Base-by-base conservation (phyloP, 64 coral and sea anemone genomes). In the Acropora yongei region DNA sequence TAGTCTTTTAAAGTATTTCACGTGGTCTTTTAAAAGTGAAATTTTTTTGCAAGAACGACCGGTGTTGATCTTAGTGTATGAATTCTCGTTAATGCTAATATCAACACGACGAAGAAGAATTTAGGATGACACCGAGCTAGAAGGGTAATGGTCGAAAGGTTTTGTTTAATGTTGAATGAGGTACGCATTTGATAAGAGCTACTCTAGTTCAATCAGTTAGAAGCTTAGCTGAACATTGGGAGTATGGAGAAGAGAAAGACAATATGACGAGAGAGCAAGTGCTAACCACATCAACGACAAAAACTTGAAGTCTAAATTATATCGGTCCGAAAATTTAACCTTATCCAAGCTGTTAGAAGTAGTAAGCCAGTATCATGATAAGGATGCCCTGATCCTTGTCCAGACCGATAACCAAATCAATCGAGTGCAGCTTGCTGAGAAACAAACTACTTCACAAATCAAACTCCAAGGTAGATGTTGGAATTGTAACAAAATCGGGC, bases 381-480 rank as follows among this genome's bases (percentile, higher is more conserved):
- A 89, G 14, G 74, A 78, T 5, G 76, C 88, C 10, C 75, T 78
- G 3, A 67, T 89, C 13, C 74, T 89, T 61, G 0, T 60, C 8
- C 80, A 50, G 2, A 14, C 57, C 6, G 88, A 72, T 76, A 78
- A 9, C 76, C 73, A 67, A 68, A 50, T 61, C 12, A 90, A 72
- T 57, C 53, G 57, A 67, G 88, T 80, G 4, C 13, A 80, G 41
- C 14, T 40, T 18, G 10, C 77, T 79, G 42, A 50, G 6, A 72
- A 78, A 49, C 51, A 44, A 78, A 61, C 43, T 45, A 90, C n/a
- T 17, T 20, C 61, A 46, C n/a, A 12, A 10, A 79, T 48, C n/a
- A 93, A 93, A 87, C 80, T 88, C 60, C 82, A 93, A 79, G 84
- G 91, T 2, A 30, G 91, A 46, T 93, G 82, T 43, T 87, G 46